Evolutionary conservation across 2,888 invertebrate species (phyloP).

Genomic region (Meliscaeva auricollis): DNA sequence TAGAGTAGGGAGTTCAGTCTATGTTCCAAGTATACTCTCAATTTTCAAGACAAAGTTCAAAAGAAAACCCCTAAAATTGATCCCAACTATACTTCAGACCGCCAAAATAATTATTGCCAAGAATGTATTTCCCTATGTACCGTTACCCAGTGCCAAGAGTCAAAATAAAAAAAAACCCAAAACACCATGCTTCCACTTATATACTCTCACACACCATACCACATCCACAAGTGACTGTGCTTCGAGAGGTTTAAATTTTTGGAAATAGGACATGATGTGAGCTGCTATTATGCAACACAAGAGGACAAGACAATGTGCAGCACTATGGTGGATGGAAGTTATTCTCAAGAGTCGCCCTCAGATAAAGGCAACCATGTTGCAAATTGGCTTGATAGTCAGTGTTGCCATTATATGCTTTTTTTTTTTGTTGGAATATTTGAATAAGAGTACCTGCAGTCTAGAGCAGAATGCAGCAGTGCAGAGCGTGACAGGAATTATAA

Average conservation of each 20-base stretch:
- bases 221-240: constrained; percentile 12
- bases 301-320: constrained; percentile 25
- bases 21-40: constrained; percentile 5
- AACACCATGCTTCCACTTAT: neutral
- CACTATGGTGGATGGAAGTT: constrained; percentile 55
- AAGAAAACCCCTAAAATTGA: constrained; percentile 70
- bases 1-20: neutral
- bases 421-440: neutral
- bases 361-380: constrained; percentile 29
- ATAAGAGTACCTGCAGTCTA: too few relatives aligned
- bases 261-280: neutral
- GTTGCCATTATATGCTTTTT: neutral
- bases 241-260: constrained; percentile 46
- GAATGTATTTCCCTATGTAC: constrained; percentile 1
- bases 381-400: neutral
- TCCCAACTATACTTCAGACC: constrained; percentile 46
- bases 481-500: too few relatives aligned
- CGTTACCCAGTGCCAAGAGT: too few relatives aligned
- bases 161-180: neutral
- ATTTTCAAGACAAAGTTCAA: constrained; percentile 59
- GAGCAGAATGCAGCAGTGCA: too few relatives aligned
- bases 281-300: neutral
- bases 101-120: constrained; percentile 61
- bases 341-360: constrained; percentile 33
- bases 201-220: neutral